Evolutionary conservation across 2,113 vertebrate genomes (phyloP).

Genomic region (Varanus komodoensis): DNA sequence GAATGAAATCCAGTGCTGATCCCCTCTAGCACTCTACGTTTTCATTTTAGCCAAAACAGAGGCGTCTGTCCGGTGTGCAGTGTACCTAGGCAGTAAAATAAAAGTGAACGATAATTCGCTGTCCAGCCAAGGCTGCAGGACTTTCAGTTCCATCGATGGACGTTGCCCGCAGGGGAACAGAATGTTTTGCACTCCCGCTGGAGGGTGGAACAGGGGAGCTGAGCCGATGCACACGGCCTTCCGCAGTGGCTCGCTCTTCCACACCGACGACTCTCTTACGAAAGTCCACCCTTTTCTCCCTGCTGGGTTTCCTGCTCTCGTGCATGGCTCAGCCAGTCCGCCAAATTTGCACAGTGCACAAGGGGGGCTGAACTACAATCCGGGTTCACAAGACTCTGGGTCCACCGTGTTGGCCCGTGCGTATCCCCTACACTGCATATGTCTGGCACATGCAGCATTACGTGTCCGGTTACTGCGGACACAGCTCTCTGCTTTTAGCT

Average conservation of each 20-base stretch:
- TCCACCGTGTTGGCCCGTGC: too few species aligned
- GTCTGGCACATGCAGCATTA: too few species aligned
- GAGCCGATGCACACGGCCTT: neutral
- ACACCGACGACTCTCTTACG: neutral
- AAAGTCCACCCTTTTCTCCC: neutral
- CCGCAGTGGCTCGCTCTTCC: neutral
- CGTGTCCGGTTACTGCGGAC: too few species aligned
- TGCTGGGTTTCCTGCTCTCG: neutral
- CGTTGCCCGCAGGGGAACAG: neutral
- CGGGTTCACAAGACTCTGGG: too few species aligned
- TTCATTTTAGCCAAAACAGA: neutral
- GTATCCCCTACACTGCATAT: too few species aligned
- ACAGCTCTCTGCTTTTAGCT: too few species aligned
- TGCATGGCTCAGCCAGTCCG: neutral
- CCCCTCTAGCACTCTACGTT: fast-evolving
- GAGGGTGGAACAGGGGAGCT: neutral
- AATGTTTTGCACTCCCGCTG: neutral
- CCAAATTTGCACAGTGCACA: neutral
- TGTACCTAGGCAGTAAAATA: constrained; percentile 15
- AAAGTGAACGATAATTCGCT: neutral
- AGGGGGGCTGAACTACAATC: too few species aligned
- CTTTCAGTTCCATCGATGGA: neutral
- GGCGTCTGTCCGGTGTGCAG: neutral
- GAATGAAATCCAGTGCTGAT: neutral
- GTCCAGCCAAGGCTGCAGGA: neutral